Base-by-base conservation (phyloP, 1,140 invertebrate genomes). In the Armadillidium nasatum region DNA sequence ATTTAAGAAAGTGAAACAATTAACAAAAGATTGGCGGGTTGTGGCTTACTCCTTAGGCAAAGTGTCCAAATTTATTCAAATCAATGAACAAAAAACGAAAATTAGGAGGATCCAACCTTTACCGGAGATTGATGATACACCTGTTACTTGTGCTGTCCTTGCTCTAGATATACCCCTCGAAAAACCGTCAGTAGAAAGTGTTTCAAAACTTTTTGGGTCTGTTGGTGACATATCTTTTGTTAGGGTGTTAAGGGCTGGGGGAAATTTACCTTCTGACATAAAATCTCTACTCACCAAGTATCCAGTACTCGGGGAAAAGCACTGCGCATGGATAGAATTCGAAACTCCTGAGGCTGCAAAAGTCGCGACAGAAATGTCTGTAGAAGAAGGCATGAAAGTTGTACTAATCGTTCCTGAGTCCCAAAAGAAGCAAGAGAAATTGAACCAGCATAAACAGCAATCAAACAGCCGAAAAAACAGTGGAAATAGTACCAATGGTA, bases 1-100 rank as follows among this genome's bases (percentile, higher is more conserved):
- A 81, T 94, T 95, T 83, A 94, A 97, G 83, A 89, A 94, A 70
- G 94, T 97, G 33, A 94, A 94, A 82, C 93, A 95, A 82, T 85
- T 97, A 45, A 95, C 94, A 7, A 93, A 94, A 83, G 95, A 97
- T 83, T 97, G 95, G 92, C 88, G 94, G 73, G 92, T 94, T 0
- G 94, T 97, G 6, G 94, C 94, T 3, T 89, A 91, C 80, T 92
- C 94, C 66, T 86, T 97, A 76, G 87, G 88, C 76, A 87, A 88
- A 10, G 87, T 86, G 45, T 96, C 94, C 0, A 89, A 88, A 10
- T 92, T 92, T 79, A 87, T 98, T 45, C 90, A 96, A 86, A 90
- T 98, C 15, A 97, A 97, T 84, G 91, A 94, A 71, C 88, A 90
- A 68, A 93, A 94, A 23, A 97, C 94, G 0, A 97, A 97, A 83